Base-by-base conservation (phyloP, 2,113 vertebrate genomes). In the Otocyon megalotis region DNA sequence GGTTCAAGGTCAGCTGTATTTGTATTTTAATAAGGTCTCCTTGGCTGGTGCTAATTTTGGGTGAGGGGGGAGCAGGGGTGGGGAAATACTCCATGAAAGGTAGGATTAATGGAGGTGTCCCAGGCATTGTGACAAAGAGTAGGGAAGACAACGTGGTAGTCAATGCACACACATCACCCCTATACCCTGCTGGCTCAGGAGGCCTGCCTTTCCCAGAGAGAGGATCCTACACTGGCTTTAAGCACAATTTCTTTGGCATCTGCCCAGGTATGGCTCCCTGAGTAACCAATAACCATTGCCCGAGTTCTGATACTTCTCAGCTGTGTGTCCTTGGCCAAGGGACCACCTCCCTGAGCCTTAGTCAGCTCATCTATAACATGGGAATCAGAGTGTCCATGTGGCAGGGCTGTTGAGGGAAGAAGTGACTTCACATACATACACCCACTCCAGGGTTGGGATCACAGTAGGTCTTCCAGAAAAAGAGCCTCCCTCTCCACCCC, bases 341-440 rank as follows among this genome's bases (percentile, higher is more conserved):
- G 67, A 28, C 82, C 0, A 1, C n/a, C n/a, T 63, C 71, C 94
- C 72, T 32, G 93, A 32, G 56, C 24, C 74, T 95, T 71, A 9
- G 19, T 43, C 11, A 26, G 37, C 24, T 79, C 65, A 53, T 35
- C 83, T 83, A 30, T 79, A 76, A 50, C 30, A 7, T 9, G 24
- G 54, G 67, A 56, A 30, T 63, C 48, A 2, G 56, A 10, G 80
- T 12, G 17, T 20, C 28, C 9, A 20, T 2, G 1, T 10, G 53
- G 79, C 53, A 22, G 65, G 86, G 35, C 32, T 26, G 14, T 30
- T 63, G 37, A 50, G 65, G 85, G 32, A 58, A 62, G 26, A 13
- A 14, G 1, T 1, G 69, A 3, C 9, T 28, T 85, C 83, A 58
- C 48, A 77, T 0, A 0, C 5, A 8, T 9, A 5, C 14, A 5